Evolutionary conservation across 2,888 invertebrate species (phyloP).

Genomic region (Mycalesis mineus): DNA sequence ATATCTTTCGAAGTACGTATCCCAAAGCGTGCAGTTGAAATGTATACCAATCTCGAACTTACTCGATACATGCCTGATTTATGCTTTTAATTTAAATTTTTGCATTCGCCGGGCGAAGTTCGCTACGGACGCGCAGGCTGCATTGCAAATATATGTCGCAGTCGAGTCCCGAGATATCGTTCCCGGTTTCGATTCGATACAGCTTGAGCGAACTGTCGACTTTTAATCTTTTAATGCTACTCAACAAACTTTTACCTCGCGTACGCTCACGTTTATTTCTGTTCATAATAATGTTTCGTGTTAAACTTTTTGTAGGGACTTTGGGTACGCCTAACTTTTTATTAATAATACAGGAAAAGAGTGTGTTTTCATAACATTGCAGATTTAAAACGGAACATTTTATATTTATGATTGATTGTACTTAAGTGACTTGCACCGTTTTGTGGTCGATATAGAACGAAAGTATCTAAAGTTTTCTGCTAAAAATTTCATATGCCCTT

Average conservation of each 20-base stretch:
- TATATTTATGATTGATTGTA: no score
- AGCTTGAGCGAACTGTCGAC: constrained; percentile 69
- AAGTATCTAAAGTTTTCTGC: no score
- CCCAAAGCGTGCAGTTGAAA: constrained; percentile 60
- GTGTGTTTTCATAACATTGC: background rate
- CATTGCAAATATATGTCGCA: constrained; percentile 74
- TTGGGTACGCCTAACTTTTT: constrained; percentile 3
- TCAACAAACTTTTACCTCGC: constrained; percentile 62
- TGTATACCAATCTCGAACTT: constrained; percentile 72
- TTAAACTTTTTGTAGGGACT: constrained; percentile 22
- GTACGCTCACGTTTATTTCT: constrained; percentile 49
- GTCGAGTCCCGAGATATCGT: constrained; percentile 59
- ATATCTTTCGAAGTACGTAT: constrained; percentile 42
- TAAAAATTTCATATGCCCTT: no score
- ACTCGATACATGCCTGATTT: constrained; percentile 77
- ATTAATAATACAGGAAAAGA: background rate
- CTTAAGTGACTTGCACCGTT: no score
- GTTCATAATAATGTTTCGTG: constrained; percentile 36
- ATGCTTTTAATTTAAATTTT: constrained; percentile 80
- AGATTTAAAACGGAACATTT: no score
- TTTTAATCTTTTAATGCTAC: constrained; percentile 78
- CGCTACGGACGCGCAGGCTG: constrained; percentile 72
- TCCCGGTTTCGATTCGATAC: constrained; percentile 68
- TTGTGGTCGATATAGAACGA: no score
- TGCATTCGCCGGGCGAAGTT: constrained; percentile 76